Evolutionary conservation across 2,113 vertebrate genomes (phyloP).

Genomic region (Dendropsophus ebraccatus): DNA sequence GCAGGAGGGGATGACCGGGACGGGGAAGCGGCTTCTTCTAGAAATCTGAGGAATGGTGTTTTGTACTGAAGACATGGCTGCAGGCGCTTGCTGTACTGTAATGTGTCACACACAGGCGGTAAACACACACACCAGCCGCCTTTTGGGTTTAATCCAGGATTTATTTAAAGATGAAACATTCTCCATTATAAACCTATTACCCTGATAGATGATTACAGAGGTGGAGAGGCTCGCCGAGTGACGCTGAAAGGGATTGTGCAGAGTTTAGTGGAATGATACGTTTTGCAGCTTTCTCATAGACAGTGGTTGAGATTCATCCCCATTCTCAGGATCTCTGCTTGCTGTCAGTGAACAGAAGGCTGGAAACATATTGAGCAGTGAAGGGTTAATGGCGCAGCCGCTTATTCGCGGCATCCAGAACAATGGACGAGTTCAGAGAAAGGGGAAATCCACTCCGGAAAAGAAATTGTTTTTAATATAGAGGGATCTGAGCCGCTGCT

Average conservation of each 20-base stretch:
- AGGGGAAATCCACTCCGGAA: slow-evolving; percentile 49
- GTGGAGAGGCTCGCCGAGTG: too few species aligned
- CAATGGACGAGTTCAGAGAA: slow-evolving; percentile 54
- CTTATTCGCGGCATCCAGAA: slow-evolving; percentile 48
- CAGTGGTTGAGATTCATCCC: too few species aligned
- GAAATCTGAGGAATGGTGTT: slow-evolving; percentile 10
- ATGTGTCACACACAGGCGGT: neutral
- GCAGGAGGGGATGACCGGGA: neutral
- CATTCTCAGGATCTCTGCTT: too few species aligned
- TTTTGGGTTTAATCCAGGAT: slow-evolving; percentile 17
- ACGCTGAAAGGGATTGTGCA: too few species aligned
- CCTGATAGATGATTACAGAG: too few species aligned
- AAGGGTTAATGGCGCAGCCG: slow-evolving; percentile 28
- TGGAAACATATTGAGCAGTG: too few species aligned
- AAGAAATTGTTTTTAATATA: slow-evolving; percentile 59
- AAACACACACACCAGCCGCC: too few species aligned
- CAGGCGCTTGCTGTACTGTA: neutral
- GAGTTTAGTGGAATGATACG: too few species aligned
- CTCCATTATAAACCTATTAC: too few species aligned
- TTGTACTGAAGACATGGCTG: slow-evolving; percentile 3
- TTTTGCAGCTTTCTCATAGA: too few species aligned
- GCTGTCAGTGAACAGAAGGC: too few species aligned
- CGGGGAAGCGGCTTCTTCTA: neutral
- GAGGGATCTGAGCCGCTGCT: too few species aligned
- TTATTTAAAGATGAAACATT: neutral